These are phyloP conservation scores for Brachypodius melanocephalos DNA, from an alignment of 2,113 vertebrate genomes.

Conservation along the genomic window DNA sequence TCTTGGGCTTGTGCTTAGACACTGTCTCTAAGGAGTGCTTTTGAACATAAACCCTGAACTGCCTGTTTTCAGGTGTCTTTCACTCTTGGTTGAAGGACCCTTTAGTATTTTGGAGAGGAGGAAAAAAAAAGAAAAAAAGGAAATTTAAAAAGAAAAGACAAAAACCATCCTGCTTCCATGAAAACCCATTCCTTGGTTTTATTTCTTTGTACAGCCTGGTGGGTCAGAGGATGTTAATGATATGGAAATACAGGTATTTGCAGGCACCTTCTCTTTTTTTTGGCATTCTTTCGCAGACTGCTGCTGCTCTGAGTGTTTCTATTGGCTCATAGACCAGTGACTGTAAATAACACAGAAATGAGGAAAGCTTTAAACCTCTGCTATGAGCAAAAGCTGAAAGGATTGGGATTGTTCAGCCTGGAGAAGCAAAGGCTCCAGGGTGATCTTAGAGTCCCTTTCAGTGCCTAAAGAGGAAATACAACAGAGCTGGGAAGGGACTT, in stretches of 20 bases:
- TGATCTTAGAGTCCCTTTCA: background rate
- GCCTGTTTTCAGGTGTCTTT: background rate
- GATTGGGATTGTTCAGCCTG: background rate
- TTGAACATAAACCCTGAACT: background rate
- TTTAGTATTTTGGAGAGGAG: background rate
- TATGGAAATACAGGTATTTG: background rate
- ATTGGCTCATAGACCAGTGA: background rate
- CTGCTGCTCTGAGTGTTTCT: background rate
- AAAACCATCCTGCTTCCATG: fast-evolving
- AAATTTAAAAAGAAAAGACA: background rate
- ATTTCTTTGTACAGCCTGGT: background rate
- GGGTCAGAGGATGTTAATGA: background rate
- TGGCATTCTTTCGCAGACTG: background rate
- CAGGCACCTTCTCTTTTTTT: background rate
- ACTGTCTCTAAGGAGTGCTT: background rate
- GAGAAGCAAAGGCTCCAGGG: background rate
- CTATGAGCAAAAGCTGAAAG: background rate
- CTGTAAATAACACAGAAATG: background rate
- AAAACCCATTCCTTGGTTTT: background rate
- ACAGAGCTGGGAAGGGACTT: background rate
- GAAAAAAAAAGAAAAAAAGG: fast-evolving
- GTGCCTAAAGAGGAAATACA: background rate
- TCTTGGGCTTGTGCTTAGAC: background rate
- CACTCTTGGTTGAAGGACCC: background rate
- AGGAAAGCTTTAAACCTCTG: background rate